Evolutionary conservation across 2,113 vertebrate genomes (phyloP).

Genomic region (Eulacestoma nigropectus): DNA sequence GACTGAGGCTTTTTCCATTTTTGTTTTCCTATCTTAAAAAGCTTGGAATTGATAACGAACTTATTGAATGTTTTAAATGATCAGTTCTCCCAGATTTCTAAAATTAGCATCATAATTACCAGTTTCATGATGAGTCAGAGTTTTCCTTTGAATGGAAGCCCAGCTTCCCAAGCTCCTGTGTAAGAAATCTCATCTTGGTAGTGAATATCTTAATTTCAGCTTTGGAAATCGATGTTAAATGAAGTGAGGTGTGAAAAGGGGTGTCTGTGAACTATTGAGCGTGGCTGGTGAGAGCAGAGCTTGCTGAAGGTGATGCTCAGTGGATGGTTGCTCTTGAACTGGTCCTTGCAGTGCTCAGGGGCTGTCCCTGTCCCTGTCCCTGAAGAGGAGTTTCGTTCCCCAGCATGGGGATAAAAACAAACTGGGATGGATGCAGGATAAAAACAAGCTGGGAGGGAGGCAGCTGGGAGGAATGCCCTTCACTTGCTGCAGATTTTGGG

Average conservation of each 20-base stretch:
- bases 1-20: neutral
- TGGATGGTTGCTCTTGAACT: neutral
- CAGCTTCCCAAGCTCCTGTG: neutral
- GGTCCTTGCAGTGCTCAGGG: neutral
- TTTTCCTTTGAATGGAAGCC: conserved; percentile 14
- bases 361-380: neutral
- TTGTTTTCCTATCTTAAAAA: neutral
- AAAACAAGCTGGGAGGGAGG: neutral
- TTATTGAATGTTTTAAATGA: neutral
- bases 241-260: neutral
- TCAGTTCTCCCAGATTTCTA: neutral
- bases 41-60: neutral
- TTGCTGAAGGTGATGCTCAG: neutral
- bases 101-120: neutral
- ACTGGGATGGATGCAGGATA: no score
- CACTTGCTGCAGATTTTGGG: neutral
- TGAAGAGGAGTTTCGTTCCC: neutral
- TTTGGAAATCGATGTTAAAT: neutral
- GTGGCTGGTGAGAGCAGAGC: neutral
- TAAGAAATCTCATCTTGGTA: neutral
- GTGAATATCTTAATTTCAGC: neutral
- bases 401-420: neutral
- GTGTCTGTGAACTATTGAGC: neutral
- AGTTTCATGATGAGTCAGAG: neutral
- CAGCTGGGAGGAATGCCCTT: neutral